Conservation (phyloP, 2,113 vertebrate species). For the Charina bottae region DNA sequence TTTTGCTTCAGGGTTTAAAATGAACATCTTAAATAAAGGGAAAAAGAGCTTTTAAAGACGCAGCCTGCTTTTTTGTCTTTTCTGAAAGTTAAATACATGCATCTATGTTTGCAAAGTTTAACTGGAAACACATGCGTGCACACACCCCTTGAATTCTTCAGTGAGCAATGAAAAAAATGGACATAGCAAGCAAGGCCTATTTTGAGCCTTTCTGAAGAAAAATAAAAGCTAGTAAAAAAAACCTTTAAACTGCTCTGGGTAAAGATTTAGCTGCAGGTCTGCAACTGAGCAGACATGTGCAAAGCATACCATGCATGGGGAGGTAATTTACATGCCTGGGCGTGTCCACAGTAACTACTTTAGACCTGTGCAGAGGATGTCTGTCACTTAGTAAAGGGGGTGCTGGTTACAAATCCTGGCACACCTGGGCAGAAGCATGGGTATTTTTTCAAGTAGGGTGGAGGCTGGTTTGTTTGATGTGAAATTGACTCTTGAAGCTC, state of each 20-base stretch:
- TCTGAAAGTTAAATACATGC: not conserved
- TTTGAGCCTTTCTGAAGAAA: not conserved
- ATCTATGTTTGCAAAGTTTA: not conserved
- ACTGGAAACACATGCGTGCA: not conserved
- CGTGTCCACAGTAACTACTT: not conserved
- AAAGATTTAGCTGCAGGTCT: not conserved
- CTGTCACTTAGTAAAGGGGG: not conserved
- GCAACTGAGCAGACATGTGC: not conserved
- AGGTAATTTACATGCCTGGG: not conserved
- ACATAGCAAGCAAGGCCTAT: not conserved
- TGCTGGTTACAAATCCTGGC: not conserved
- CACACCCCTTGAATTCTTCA: not conserved
- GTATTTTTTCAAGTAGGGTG: not conserved
- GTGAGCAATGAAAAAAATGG: not conserved
- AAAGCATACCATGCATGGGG: not conserved
- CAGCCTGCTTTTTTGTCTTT: not conserved
- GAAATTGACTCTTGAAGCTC: not conserved
- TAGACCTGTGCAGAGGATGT: not conserved
- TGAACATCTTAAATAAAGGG: not conserved
- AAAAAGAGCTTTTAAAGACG: not conserved
- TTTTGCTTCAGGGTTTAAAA: not conserved
- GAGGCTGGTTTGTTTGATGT: not conserved
- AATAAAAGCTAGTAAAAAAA: not conserved
- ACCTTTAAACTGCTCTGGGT: not conserved
- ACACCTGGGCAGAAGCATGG: not conserved